Evolutionary conservation across 2,113 vertebrate species (phyloP).

Genomic region (Sylvicapra grimmia): DNA sequence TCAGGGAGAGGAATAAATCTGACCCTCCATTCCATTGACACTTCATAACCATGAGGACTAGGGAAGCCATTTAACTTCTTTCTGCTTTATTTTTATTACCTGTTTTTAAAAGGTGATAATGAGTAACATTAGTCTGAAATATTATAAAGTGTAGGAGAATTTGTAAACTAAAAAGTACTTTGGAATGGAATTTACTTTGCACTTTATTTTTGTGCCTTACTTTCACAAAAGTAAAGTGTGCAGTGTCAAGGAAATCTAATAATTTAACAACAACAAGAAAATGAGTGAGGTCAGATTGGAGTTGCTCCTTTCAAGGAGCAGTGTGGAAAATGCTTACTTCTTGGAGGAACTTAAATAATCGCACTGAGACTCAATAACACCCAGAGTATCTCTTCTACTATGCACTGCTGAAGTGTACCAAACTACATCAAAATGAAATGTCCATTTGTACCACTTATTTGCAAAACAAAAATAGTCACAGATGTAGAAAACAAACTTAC

Average conservation of each 20-base stretch:
- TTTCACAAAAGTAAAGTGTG: background rate
- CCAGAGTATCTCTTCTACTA: fast-evolving
- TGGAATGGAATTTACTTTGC: background rate
- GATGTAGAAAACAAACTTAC: background rate
- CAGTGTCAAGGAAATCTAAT: background rate
- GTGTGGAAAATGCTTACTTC: background rate
- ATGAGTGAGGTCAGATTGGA: background rate
- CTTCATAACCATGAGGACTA: background rate
- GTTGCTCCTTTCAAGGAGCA: background rate
- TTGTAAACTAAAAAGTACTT: background rate
- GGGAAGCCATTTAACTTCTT: background rate
- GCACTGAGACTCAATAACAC: background rate
- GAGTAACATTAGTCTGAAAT: background rate
- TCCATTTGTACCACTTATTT: background rate
- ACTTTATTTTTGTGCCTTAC: background rate
- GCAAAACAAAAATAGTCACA: background rate
- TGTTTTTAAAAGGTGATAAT: background rate
- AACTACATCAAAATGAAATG: background rate
- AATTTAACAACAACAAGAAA: background rate
- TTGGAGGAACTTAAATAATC: background rate
- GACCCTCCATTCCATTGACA: background rate
- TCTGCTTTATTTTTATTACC: background rate
- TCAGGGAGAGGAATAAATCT: background rate
- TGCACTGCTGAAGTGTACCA: too few relatives aligned
- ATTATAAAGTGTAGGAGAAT: background rate